These are phyloP conservation scores for Toxostoma redivivum DNA, from an alignment of 2,113 vertebrate species.

Conservation along the genomic window DNA sequence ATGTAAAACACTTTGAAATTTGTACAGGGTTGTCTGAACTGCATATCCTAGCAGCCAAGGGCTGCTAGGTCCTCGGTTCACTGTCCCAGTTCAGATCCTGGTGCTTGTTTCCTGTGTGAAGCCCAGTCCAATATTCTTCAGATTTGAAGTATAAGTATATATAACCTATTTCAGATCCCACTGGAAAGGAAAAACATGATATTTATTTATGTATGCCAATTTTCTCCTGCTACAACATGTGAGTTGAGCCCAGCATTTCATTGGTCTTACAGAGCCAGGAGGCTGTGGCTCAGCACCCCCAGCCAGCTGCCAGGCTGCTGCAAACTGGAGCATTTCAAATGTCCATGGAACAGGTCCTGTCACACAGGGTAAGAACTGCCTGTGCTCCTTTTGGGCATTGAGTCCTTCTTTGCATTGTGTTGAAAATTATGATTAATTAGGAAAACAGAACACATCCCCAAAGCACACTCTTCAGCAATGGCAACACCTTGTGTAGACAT, in stretches of 20 bases:
- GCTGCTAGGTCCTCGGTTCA: not conserved
- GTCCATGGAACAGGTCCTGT: not conserved
- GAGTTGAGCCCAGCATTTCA: not conserved
- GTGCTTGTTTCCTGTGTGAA: not conserved
- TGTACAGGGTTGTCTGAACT: not conserved
- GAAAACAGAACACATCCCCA: not conserved
- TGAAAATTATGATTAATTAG: not conserved
- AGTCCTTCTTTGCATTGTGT: not conserved
- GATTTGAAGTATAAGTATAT: no score
- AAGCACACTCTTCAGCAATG: not conserved
- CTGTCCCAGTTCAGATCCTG: rapidly evolving
- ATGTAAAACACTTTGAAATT: not conserved
- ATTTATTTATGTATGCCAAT: not conserved
- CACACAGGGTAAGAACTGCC: rapidly evolving
- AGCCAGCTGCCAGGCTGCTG: not conserved
- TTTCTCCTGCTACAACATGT: not conserved
- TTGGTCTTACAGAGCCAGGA: rapidly evolving
- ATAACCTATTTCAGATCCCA: not conserved
- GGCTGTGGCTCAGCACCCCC: not conserved
- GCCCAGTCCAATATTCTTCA: no score
- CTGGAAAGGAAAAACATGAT: not conserved
- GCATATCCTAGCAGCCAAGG: not conserved
- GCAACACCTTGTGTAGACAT: not conserved
- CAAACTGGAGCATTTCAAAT: not conserved
- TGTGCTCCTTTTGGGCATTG: rapidly evolving